phyloP scores from a whole-genome alignment of 2,113 vertebrate species.

The Megaleporinus macrocephalus region DNA sequence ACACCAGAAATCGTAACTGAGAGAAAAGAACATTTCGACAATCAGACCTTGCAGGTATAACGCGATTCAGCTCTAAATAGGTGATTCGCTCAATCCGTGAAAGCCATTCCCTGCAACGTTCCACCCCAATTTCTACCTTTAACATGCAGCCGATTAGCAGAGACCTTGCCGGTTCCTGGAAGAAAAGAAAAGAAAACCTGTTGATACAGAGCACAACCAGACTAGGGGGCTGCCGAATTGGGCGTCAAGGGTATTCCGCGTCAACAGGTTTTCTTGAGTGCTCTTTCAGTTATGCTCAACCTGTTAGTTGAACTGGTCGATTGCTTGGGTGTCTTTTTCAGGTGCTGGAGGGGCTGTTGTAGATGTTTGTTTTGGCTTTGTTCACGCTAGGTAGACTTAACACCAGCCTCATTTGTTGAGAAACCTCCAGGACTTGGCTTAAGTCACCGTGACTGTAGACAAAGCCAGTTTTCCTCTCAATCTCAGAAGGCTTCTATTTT shows the following conservation, averaged over 20 bases:
- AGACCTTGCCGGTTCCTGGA: neutral
- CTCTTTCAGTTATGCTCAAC: neutral
- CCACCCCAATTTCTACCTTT: neutral
- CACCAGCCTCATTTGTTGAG: neutral
- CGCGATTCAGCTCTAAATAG: neutral
- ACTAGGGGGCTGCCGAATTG: neutral
- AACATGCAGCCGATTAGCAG: neutral
- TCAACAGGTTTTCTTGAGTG: neutral
- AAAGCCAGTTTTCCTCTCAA: slow-evolving; percentile 34
- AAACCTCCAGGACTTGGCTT: slow-evolving; percentile 7
- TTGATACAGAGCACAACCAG: neutral
- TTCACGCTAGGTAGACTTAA: neutral
- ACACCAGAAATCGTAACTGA: slow-evolving; percentile 16
- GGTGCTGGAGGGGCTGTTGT: neutral
- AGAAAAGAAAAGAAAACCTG: neutral
- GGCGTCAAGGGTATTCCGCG: neutral
- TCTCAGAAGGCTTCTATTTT: slow-evolving; percentile 42
- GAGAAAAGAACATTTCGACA: neutral
- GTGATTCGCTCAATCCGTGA: neutral
- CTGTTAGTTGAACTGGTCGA: neutral
- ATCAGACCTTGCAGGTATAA: neutral
- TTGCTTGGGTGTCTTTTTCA: slow-evolving; percentile 3
- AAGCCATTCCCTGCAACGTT: neutral
- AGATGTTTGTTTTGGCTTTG: neutral
- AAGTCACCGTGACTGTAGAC: slow-evolving; percentile 19